These are phyloP conservation scores for Lates calcarifer DNA, from an alignment of 2,113 vertebrate genomes.

Conservation along the genomic window DNA sequence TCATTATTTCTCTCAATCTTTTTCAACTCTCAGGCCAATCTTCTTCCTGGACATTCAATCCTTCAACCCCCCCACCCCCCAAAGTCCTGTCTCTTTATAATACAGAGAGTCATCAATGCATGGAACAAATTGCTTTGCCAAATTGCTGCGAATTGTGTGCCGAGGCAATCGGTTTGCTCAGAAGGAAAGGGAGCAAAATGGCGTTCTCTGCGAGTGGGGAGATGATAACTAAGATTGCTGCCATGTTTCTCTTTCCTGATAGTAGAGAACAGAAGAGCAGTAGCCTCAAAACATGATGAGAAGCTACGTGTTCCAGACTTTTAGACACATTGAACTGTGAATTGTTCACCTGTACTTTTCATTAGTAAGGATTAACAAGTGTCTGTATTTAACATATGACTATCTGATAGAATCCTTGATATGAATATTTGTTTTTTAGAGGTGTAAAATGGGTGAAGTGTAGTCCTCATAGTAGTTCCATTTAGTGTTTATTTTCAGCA, in stretches of 20 bases:
- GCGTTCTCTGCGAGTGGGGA: neutral
- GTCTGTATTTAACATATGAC: neutral
- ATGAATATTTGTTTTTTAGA: neutral
- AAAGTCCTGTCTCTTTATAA: slow-evolving; percentile 46
- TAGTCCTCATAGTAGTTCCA: neutral
- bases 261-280: neutral
- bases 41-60: slow-evolving; percentile 34
- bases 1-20: slow-evolving; percentile 52
- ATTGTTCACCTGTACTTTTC: neutral
- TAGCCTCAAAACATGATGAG: neutral
- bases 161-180: slow-evolving; percentile 40
- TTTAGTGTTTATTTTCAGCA: slow-evolving; percentile 43
- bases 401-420: slow-evolving; percentile 2
- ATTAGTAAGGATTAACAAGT: neutral
- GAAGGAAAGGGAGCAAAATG: slow-evolving; percentile 47
- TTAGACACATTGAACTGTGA: neutral
- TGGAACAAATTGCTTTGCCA: slow-evolving; percentile 69
- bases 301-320: neutral
- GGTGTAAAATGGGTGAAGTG: neutral
- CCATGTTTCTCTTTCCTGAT: slow-evolving; percentile 9
- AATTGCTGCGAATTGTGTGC: slow-evolving; percentile 70
- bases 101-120: slow-evolving; percentile 60
- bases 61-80: neutral
- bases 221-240: slow-evolving; percentile 36
- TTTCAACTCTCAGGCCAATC: slow-evolving; percentile 26